Conservation (phyloP, 2,888 invertebrate species). For the Nephrocerus scutellatus region DNA sequence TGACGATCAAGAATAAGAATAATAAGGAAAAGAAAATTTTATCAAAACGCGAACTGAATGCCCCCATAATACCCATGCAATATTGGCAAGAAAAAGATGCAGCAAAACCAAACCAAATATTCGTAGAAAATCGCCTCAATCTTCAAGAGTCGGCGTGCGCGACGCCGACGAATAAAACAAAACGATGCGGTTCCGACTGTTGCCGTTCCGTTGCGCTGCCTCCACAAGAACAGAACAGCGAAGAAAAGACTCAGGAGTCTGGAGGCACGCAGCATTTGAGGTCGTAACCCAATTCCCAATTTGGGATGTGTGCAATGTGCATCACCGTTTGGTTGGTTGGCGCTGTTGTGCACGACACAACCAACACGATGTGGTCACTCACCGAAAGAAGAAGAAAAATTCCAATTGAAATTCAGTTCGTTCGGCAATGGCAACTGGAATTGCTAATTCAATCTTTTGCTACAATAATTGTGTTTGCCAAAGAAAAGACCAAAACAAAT, state of each 20-base stretch:
- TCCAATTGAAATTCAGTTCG: too few relatives aligned
- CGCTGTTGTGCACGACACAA: too few relatives aligned
- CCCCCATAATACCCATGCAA: too few relatives aligned
- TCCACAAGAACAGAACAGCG: too few relatives aligned
- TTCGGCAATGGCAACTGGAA: too few relatives aligned
- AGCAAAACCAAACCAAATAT: constrained; percentile 7
- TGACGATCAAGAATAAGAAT: background rate
- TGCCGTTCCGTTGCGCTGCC: constrained; percentile 4
- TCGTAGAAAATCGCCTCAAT: constrained; percentile 9
- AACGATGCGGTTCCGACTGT: background rate
- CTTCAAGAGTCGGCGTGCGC: constrained; percentile 9
- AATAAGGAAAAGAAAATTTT: constrained; percentile 1
- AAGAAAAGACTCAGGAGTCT: too few relatives aligned
- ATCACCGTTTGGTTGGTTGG: background rate
- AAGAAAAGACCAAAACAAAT: too few relatives aligned
- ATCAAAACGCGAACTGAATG: background rate
- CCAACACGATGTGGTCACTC: too few relatives aligned
- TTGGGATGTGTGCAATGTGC: background rate
- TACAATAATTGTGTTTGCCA: too few relatives aligned
- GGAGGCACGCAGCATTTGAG: constrained; percentile 39
- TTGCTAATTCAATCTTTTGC: too few relatives aligned
- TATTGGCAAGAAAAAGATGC: too few relatives aligned
- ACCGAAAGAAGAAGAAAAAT: too few relatives aligned
- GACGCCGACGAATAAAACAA: constrained; percentile 4
- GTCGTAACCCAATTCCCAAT: constrained; percentile 40